Conservation (phyloP, 1,140 invertebrate genomes). For the Asbolus verrucosus region DNA sequence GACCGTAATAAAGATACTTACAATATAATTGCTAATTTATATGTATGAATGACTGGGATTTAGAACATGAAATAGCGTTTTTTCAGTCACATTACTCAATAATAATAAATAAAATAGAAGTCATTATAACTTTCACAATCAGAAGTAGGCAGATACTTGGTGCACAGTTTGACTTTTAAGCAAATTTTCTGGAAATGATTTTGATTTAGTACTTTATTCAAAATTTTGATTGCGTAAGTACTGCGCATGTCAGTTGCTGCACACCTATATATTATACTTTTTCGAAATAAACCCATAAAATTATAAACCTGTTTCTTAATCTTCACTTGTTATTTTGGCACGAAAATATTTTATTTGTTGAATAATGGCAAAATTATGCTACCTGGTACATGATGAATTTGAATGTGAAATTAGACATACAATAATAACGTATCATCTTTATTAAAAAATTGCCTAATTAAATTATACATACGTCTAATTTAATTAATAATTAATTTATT, state of each 20-base stretch:
- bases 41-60: constrained; percentile 27
- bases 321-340: constrained; percentile 5
- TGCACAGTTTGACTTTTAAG: constrained; percentile 14
- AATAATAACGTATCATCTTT: constrained; percentile 1
- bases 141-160: constrained; percentile 13
- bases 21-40: constrained; percentile 31
- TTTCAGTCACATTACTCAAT: constrained; percentile 25
- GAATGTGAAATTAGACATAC: constrained; percentile 3
- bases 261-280: neutral
- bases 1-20: constrained; percentile 29
- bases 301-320: constrained; percentile 21
- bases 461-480: too few species aligned
- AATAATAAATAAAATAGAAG: constrained; percentile 35
- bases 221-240: constrained; percentile 9
- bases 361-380: constrained; percentile 31
- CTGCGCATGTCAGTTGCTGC: constrained; percentile 9
- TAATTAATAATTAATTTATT: too few species aligned
- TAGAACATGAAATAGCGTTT: constrained; percentile 28
- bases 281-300: constrained; percentile 14
- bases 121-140: constrained; percentile 31
- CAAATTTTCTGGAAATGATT: too few species aligned
- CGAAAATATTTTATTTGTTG: constrained; percentile 25
- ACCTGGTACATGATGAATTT: constrained; percentile 4
- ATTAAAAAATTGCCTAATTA: too few species aligned
- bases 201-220: constrained; percentile 3